Conservation (phyloP, 2,113 vertebrate genomes). For the Pseudorasbora parva region DNA sequence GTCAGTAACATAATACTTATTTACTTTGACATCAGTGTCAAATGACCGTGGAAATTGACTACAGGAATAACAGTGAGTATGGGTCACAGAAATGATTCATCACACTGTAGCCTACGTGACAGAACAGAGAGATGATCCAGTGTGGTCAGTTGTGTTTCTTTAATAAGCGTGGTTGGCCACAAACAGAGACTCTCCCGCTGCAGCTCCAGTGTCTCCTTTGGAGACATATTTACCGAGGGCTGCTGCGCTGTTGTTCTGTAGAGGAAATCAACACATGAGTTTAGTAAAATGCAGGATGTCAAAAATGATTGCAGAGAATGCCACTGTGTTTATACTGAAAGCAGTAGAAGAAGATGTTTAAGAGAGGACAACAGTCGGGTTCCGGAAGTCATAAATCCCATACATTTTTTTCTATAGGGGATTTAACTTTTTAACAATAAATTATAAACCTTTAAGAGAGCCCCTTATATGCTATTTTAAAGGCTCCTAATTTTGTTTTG, state of each 20-base stretch:
- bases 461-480: no score
- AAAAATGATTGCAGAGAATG: neutral
- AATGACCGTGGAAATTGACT: neutral
- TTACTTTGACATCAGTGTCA: neutral
- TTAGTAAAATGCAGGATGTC: neutral
- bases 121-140: neutral
- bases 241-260: conserved; percentile 84
- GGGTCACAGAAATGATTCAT: neutral
- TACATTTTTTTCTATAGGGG: neutral
- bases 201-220: conserved; percentile 73
- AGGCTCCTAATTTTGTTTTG: no score
- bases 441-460: neutral
- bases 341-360: no score
- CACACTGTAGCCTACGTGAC: neutral
- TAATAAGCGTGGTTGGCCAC: conserved; percentile 89
- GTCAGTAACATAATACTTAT: neutral
- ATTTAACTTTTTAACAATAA: neutral
- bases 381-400: neutral
- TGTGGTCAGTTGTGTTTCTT: conserved; percentile 39
- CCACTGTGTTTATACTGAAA: neutral
- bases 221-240: conserved; percentile 83
- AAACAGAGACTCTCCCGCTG: conserved; percentile 85
- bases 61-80: neutral
- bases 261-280: conserved; percentile 35
- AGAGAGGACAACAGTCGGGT: neutral